phyloP scores from a whole-genome alignment of 2,113 vertebrate genomes.

The Gymnorhina tibicen region DNA sequence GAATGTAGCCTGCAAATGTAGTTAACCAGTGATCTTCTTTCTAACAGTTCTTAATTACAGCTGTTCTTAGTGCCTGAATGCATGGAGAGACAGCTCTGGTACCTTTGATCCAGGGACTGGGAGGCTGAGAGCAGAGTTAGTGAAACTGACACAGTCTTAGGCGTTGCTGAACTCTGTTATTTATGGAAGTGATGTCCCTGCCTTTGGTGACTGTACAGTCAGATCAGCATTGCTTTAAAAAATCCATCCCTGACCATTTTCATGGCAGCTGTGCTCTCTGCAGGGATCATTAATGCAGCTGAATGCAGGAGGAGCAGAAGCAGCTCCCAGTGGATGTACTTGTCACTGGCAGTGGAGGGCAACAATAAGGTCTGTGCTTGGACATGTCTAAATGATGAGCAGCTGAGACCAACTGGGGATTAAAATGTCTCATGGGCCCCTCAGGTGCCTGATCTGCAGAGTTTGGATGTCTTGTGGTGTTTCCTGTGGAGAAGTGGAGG shows the following conservation, averaged over 20 bases:
- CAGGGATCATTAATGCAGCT: neutral
- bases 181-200: neutral
- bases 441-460: neutral
- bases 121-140: neutral
- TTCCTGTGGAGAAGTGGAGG: neutral
- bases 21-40: neutral
- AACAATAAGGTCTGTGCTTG: neutral
- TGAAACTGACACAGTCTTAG: neutral
- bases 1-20: neutral
- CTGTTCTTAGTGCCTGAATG: neutral
- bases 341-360: neutral
- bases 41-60: neutral
- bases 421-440: neutral
- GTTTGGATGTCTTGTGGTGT: neutral
- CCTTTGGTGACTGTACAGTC: neutral
- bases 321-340: neutral
- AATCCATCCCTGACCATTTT: neutral
- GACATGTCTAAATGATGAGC: neutral
- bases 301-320: neutral
- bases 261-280: neutral
- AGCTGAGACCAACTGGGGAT: neutral
- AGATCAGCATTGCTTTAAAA: neutral
- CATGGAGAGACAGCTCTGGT: neutral
- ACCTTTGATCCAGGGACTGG: neutral
- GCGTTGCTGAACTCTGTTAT: neutral